These are phyloP conservation scores for Eptesicus fuscus DNA, from an alignment of 2,113 vertebrate species.

Conservation along the genomic window DNA sequence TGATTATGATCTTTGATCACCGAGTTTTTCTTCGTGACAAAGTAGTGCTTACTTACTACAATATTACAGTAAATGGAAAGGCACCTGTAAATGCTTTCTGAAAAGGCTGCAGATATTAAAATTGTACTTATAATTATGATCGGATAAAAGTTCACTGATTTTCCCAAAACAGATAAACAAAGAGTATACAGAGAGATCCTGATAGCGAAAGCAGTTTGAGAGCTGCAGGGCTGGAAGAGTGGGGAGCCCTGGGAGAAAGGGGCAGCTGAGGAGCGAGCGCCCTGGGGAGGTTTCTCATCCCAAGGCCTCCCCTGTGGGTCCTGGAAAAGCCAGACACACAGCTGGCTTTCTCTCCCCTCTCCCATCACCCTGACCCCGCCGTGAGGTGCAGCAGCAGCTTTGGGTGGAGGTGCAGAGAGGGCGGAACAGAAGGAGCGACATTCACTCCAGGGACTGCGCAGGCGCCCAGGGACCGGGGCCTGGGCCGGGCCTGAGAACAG, in stretches of 20 bases:
- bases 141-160: constrained; percentile 6
- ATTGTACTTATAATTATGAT: constrained; percentile 5
- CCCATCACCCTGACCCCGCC: too few species aligned
- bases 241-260: not conserved
- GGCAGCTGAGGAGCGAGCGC: not conserved
- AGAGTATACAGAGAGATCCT: not conserved
- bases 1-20: constrained; percentile 47
- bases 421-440: not conserved
- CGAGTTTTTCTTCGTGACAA: constrained; percentile 11
- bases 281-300: not conserved
- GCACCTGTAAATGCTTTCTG: constrained; percentile 26
- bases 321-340: not conserved
- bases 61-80: not conserved
- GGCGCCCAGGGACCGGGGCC: not conserved
- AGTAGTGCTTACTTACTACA: constrained; percentile 37
- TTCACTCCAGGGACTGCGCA: not conserved
- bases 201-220: not conserved
- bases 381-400: not conserved
- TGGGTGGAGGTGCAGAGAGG: not conserved
- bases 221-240: not conserved
- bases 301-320: not conserved
- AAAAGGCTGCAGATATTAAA: constrained; percentile 14
- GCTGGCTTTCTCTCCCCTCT: not conserved
- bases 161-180: not conserved
- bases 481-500: not conserved